Evolutionary conservation across 2,888 invertebrate species (phyloP), one percentile per base, ranked within the genome.

Genomic region (Trilocha varians): DNA sequence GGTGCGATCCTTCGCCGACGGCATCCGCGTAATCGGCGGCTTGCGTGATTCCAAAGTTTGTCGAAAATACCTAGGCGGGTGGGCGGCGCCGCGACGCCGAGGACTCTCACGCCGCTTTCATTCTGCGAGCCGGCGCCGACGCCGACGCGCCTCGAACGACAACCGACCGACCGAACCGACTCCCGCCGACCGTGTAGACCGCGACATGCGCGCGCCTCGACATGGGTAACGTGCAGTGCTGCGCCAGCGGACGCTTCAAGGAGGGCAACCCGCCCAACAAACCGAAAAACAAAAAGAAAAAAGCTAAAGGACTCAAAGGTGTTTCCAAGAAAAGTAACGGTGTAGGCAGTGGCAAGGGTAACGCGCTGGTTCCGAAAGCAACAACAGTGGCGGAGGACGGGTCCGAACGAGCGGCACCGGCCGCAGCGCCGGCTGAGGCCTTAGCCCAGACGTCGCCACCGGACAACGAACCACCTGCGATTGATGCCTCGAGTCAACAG

Each of bases 141-240:
- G 82, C 79, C 84, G 84, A 78, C 85, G 74, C 82, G 80, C 74
- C 57, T 70, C 85, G 80, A 82, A 83, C 84, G 84, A 83, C 25
- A 25, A 25, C 63, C 83, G 80, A 83, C 76, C 77, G 78, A 80
- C 74, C 78, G 78, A 77, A 61, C 73, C 72, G 74, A 77, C 73
- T 77, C 76, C 74, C 72, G 76, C 73, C 71, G 72, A 71, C 61
- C 68, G 67, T 72, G 78, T 69, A 66, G 62, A 68, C 65, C 80
- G 77, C 80, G 84, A 82, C 73, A 84, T 84, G 84, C 80, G 78
- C 77, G 70, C 70, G 67, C 70, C 59, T 71, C 73, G 83, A 69
- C 73, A 85, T 85, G 85, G 85, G 85, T 80, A 85, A 85, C 64
- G 84, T 83, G 84, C 85, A 85, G 77, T 85, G 85, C 78, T 85